Evolutionary conservation across 2,797 vertebrate species (phyloP), one percentile per base, ranked within the genome.

Genomic region (Mastacembelus armatus): DNA sequence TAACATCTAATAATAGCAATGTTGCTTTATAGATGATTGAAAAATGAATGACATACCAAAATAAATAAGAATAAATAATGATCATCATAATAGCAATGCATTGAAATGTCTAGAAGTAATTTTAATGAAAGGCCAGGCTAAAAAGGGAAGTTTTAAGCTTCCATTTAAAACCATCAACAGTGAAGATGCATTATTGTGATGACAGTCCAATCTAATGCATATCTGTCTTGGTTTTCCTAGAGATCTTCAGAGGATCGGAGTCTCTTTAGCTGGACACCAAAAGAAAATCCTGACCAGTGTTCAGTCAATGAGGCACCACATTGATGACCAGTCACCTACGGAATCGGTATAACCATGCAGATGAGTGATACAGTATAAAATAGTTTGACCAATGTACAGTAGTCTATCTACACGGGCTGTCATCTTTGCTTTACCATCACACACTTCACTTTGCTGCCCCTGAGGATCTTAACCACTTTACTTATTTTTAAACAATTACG

Each of bases 261-360:
- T 99, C 75, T 95, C 95, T 75, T 90, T 99, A 74, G 97, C 96
- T 10, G 97, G 98, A 81, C 98, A 99, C 90, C 98, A 99, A 93
- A 99, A 99, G 94, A 99, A 99, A 91, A 98, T 99, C 79, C 92
- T 99, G 83, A 98, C 96, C 91, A 97, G 97, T 14, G 94, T 98
- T 32, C 95, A 98, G 90, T 95, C 95, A 5, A 97, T 98, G 95
- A 95, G 94, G 87, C 93, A 93, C 78, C 95, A 95, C 83, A 89
- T 91, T 73, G 96, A 93, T 85, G 96, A 94, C 88, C 96, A 96
- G 89, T 96, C 96, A 60, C 95, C 96, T 0, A 96, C 95, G 8
- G 94, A 96, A n/a, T 96, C 96, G 65, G 95, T 96, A 74, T 98
- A 93, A 94, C 77, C 39, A 12, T 26, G 33, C 47, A 7, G 39